Evolutionary conservation across 2,888 invertebrate species (phyloP), one percentile per base, ranked within the genome.

Genomic region (Trisateles emortualis): DNA sequence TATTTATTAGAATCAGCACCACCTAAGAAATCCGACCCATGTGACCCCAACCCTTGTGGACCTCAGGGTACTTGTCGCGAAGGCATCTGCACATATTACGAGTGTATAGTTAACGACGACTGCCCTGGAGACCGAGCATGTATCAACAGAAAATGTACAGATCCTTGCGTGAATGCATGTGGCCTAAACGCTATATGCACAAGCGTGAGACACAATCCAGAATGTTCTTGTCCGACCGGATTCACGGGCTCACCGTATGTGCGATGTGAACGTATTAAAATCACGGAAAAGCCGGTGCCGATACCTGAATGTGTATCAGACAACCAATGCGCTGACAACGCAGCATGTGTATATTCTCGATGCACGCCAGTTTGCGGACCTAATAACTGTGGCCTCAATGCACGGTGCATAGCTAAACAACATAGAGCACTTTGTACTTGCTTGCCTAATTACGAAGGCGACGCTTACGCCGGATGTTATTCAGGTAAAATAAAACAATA

Each of bases 51-150:
- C 43, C 96, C 96, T 2, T 96, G 96, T 78, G 96, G 95, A 47
- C 94, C 95, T 49, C 95, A 95, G 77, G 95, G 96, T 30, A 90
- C 94, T 41, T 96, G 96, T 68, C 94, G 94, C 40, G 93, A 94
- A 49, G 95, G 95, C 14, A 89, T 92, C 55, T 96, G 96, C 72
- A 92, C 94, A 5, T 97, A 97, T 83, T 97, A 97, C 0, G 98
- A 98, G 84, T 98, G 98, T 83, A 93, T 97, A 5, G 95, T 96
- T 59, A 98, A 98, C 78, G 96, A 96, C 56, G 98, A 98, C 67
- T 98, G 98, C 83, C 94, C 96, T 0, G 94, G 96, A 63, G 95
- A 97, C 75, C 95, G 96, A 59, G 95, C 97, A 0, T 98, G 98
- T 79, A 95, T 96, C 72, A 95, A 95, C 52, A 96, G 96, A 75